Percentiles rank a stretch among this genome's conserved stretches.
These are phyloP conservation scores for Dolichallabes microphthalmus DNA, from an alignment of 2,113 vertebrate genomes.

Conservation along the genomic window DNA sequence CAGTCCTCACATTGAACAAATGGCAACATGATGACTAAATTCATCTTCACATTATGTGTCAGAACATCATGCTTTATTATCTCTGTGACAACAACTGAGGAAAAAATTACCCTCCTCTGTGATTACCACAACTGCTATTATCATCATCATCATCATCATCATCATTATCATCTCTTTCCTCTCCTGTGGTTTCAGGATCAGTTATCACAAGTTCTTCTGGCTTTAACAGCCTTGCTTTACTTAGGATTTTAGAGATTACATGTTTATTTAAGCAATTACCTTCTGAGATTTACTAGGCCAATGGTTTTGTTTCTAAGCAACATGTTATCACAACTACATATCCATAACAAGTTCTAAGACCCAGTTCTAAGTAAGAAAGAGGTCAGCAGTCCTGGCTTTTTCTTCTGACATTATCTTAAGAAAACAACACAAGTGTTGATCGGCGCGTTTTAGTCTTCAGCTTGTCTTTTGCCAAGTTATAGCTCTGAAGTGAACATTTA, in stretches of 20 bases:
- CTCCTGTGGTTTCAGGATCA: constrained; percentile 12
- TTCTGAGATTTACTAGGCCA: constrained; percentile 48
- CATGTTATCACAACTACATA: neutral
- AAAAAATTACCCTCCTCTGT: neutral
- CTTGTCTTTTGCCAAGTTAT: neutral
- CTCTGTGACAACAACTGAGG: neutral
- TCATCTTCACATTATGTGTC: neutral
- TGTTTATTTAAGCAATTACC: constrained; percentile 61
- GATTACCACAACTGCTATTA: neutral
- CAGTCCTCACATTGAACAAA: constrained; percentile 18
- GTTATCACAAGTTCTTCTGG: constrained; percentile 4
- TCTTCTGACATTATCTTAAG: neutral
- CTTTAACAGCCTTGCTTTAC: neutral
- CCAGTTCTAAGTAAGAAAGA: neutral
- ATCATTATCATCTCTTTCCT: constrained; percentile 11
- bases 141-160: constrained; percentile 3
- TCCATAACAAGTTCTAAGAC: neutral
- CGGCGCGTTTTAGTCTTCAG: neutral
- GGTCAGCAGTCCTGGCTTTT: constrained; percentile 20
- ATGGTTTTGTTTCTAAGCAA: constrained; percentile 52
- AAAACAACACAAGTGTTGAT: neutral
- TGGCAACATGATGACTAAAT: constrained; percentile 27
- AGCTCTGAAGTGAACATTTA: neutral
- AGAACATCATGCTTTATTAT: constrained; percentile 11
- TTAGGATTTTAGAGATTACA: constrained; percentile 50